phyloP scores from a whole-genome alignment of 2,888 invertebrate genomes.

The Ophion slaviceki region DNA sequence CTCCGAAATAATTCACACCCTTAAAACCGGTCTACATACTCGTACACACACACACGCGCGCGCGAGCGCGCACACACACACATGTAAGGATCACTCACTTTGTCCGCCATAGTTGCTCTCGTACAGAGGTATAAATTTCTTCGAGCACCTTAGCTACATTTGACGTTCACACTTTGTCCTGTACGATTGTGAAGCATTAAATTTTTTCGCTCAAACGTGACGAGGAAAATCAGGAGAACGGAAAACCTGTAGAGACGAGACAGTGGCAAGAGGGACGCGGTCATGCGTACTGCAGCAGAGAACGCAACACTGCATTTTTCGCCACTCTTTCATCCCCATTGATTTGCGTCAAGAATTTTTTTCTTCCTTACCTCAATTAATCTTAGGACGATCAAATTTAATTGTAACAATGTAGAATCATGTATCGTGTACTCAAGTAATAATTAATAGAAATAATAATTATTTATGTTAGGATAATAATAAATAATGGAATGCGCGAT shows the following conservation, averaged over 20 bases:
- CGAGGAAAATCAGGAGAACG: constrained; percentile 29
- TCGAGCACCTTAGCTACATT: constrained; percentile 46
- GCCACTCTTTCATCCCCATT: constrained; percentile 28
- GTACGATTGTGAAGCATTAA: neutral
- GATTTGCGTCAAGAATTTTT: constrained; percentile 27
- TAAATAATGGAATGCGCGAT: too few species aligned
- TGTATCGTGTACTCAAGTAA: too few species aligned
- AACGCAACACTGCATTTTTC: constrained; percentile 37
- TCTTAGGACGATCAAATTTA: too few species aligned
- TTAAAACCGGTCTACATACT: neutral
- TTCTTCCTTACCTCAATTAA: too few species aligned
- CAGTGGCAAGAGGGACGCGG: constrained; percentile 46
- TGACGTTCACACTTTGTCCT: constrained; percentile 12
- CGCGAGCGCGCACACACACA: neutral
- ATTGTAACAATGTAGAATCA: too few species aligned
- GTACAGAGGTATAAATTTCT: constrained; percentile 43
- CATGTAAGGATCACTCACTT: constrained; percentile 60
- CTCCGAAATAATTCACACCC: constrained; percentile 23
- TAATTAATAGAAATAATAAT: too few species aligned
- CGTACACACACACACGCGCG: too few species aligned
- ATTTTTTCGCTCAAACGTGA: constrained; percentile 39
- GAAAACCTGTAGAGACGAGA: constrained; percentile 35
- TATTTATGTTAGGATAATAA: too few species aligned
- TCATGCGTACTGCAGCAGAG: constrained; percentile 65
- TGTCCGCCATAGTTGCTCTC: constrained; percentile 64